Evolutionary conservation across 2,113 vertebrate species (phyloP), one percentile per base, ranked within the genome.

Genomic region (Brachirus orientalis): DNA sequence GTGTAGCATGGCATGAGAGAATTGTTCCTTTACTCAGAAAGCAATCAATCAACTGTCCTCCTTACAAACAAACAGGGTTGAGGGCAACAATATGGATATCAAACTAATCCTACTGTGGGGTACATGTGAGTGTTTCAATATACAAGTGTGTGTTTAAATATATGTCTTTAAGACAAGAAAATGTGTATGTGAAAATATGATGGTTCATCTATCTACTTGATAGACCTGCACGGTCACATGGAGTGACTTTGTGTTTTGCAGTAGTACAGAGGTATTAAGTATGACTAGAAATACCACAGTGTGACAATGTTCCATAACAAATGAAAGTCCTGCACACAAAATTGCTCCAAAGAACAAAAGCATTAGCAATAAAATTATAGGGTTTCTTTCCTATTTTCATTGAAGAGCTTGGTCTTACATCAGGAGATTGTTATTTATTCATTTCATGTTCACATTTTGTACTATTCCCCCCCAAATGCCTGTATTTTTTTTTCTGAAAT

Each of bases 21-120:
- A 83, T 78, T 81, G 80, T 84, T 84, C 74, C 78, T 73, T 82
- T 80, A 80, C 72, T 83, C 85, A 73, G 66, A 82, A 77, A 86
- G 79, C 87, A 90, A 90, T 89, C 89, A 88, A 79, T 54, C 69
- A 84, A 78, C 84, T 89, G 86, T 84, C 89, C 86, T 86, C 69
- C 72, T 58, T 63, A 79, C 74, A 87, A 90, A 89, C 86, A 88
- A 84, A 85, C 84, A 86, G 75, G 77, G 70, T 63, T 50, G 72
- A 79, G 40, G 28, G 80, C 63, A 85, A 89, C 89, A 85, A 90
- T 90, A 88, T 72, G 48, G 84, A 88, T 84, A 90, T 88, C 86
- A 88, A 88, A 90, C 82, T 87, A 59, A 45, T 86, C 86, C 85
- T 72, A 57, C 67, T 53, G 70, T 56, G 9, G 43, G 18, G 68